Conservation (phyloP, 2,888 invertebrate species). For the Lypha dubia region DNA sequence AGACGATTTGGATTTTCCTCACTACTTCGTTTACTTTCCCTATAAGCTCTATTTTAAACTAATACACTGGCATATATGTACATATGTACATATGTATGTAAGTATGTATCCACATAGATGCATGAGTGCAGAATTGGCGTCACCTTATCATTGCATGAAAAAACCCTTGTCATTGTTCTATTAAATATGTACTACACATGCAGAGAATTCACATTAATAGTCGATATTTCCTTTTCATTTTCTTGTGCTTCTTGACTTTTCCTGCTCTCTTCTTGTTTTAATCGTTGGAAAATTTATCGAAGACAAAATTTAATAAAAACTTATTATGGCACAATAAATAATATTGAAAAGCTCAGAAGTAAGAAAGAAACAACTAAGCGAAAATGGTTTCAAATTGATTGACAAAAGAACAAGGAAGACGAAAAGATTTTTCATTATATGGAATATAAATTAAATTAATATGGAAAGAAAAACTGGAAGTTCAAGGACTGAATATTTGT, state of each 20-base stretch:
- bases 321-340: slow-evolving; percentile 40
- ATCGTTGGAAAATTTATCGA: slow-evolving; percentile 5
- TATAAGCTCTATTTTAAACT: slow-evolving; percentile 20
- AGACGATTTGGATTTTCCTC: neutral
- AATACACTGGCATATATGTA: neutral
- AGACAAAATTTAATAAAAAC: slow-evolving; percentile 34
- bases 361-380: neutral
- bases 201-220: neutral
- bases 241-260: slow-evolving; percentile 1
- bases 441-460: neutral
- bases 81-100: neutral
- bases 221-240: slow-evolving; percentile 18
- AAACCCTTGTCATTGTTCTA: neutral
- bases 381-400: slow-evolving; percentile 39
- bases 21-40: neutral
- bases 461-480: neutral
- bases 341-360: slow-evolving; percentile 10
- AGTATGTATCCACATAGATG: neutral
- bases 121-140: neutral
- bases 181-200: neutral
- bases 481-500: neutral
- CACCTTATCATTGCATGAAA: neutral
- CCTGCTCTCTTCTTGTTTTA: slow-evolving; percentile 6
- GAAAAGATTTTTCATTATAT: slow-evolving; percentile 3
- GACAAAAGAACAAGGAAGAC: neutral